Evolutionary conservation across 2,113 vertebrate species (phyloP).

Genomic region (Todiramphus saurophagus): DNA sequence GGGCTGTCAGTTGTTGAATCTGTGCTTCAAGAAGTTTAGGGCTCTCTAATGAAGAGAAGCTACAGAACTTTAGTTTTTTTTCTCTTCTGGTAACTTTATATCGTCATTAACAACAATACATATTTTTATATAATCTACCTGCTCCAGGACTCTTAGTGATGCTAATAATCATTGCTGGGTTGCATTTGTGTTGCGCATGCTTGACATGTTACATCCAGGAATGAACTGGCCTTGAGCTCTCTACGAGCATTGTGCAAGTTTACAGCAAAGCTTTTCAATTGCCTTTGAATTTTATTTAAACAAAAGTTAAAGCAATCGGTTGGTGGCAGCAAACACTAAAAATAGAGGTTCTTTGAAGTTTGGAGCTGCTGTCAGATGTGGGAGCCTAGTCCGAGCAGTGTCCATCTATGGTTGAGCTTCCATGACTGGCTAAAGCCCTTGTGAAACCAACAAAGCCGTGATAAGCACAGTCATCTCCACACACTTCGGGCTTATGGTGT

Average conservation of each 20-base stretch:
- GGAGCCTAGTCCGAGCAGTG: not conserved
- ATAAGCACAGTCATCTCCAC: not conserved
- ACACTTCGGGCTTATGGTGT: not conserved
- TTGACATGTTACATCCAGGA: not conserved
- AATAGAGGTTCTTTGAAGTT: not conserved
- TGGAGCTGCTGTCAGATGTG: not conserved
- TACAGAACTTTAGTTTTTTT: not conserved
- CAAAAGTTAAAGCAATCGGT: not conserved
- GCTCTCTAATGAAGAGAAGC: not conserved
- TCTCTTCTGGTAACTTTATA: not conserved
- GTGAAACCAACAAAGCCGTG: not conserved
- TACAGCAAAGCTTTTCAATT: not conserved
- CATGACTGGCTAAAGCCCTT: not conserved
- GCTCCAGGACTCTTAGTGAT: not conserved
- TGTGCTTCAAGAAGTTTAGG: not conserved
- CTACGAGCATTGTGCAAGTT: not conserved
- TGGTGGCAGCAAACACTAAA: not conserved
- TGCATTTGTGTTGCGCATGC: not conserved
- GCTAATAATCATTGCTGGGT: not conserved
- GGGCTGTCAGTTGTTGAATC: not conserved
- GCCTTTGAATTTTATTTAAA: not conserved
- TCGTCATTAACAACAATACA: not conserved
- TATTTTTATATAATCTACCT: not conserved
- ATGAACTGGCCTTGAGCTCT: not conserved
- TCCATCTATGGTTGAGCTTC: not conserved